These are phyloP conservation scores for Phortica variegata DNA, from an alignment of 1,140 invertebrate genomes.

Conservation along the genomic window DNA sequence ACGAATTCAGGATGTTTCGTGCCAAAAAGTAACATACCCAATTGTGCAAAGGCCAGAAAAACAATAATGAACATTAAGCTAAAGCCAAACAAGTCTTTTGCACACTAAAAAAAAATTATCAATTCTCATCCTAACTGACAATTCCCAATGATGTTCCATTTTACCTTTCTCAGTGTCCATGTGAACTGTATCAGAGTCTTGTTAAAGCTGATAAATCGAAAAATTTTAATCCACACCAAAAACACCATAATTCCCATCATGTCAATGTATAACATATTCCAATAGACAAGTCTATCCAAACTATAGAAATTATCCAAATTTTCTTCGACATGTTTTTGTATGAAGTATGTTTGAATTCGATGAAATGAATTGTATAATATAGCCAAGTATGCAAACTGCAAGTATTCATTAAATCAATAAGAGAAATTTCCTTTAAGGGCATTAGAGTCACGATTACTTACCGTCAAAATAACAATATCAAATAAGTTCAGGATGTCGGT, in stretches of 20 bases:
- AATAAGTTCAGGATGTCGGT: constrained; percentile 12
- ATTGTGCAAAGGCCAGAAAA: constrained; percentile 72
- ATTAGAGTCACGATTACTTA: not conserved
- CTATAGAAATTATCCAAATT: no score
- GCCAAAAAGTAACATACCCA: constrained; percentile 69
- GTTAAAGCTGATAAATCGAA: constrained; percentile 61
- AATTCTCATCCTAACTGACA: not conserved
- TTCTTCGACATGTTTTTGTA: not conserved
- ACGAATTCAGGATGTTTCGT: constrained; percentile 64
- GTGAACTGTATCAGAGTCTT: constrained; percentile 74
- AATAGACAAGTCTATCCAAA: no score
- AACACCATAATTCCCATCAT: constrained; percentile 16
- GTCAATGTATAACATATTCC: constrained; percentile 1
- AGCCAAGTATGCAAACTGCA: constrained; percentile 10
- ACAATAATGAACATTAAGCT: constrained; percentile 76
- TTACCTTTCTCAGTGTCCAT: constrained; percentile 60
- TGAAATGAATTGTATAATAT: constrained; percentile 11
- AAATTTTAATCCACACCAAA: constrained; percentile 18
- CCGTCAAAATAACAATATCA: constrained; percentile 3
- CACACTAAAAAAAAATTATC: constrained; percentile 58
- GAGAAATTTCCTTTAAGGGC: not conserved
- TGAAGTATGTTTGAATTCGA: not conserved
- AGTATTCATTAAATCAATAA: not conserved
- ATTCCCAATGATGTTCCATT: no score
- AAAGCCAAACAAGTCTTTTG: constrained; percentile 71